Base-by-base conservation (phyloP, 2,888 invertebrate genomes). In the Galeruca laticollis region DNA sequence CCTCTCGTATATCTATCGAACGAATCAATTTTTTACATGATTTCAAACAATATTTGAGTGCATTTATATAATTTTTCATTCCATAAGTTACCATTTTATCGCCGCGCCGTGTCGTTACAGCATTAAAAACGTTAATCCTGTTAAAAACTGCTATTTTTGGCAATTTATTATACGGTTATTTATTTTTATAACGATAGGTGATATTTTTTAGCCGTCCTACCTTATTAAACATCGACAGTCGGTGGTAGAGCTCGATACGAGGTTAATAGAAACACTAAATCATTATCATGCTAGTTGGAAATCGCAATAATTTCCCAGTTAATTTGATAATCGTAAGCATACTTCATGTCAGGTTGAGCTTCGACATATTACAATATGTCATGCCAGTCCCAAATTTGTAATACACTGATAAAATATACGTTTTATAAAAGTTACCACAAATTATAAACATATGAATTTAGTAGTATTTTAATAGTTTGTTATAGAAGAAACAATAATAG, bases 281-380 rank as follows among this genome's bases (percentile, higher is more conserved):
- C 62, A 57, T 52, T 35, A 60, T 68, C 57, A 68, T 47, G 26
- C 47, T 26, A 56, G 57, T 57, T 62, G 47, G 47, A 49, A 68
- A 62, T 68, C 54, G 68, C 68, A 62, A 62, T 62, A 62, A 68
- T 68, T 62, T 68, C 57, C 26, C 21, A 57, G 62, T 57, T 68
- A 68, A 68, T 68, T 69, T 65, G 65, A 61, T 69, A 47, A 69
- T 37, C 26, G 47, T 31, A 60, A 65, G 56, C 65, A 69, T 65
- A 69, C 69, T 65, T 61, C 47, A 65, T 69, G 69, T 60, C 65
- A 54, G 33, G 51, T 60, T 59, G 33, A 64, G 35, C 40, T 40
- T 65, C 69, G 60, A 60, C 54, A 60, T 69, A 65, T 65, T 65
- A 43, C 65, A n/a, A n/a, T n/a, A 49, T 65, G 65, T 69, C 60